Evolutionary conservation across 2,888 invertebrate species (phyloP).

Genomic region (Agonopterix arenella): DNA sequence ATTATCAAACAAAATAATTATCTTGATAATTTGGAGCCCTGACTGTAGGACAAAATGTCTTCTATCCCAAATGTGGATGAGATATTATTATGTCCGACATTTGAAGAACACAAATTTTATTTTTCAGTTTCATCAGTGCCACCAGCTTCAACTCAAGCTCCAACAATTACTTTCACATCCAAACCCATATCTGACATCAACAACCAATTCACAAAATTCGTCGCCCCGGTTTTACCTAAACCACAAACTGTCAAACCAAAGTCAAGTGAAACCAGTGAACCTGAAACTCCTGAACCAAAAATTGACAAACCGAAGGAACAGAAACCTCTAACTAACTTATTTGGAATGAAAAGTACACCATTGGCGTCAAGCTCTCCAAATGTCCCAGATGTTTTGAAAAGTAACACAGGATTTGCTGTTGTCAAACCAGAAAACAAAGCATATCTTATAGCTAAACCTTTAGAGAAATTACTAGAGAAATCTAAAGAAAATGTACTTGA

Average conservation of each 20-base stretch:
- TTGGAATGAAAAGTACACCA: constrained; percentile 35
- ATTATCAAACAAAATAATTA: too few species aligned
- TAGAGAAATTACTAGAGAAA: constrained; percentile 29
- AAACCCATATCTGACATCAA: constrained; percentile 47
- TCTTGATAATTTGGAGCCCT: too few species aligned
- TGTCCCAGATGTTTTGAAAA: constrained; percentile 40
- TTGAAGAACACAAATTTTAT: too few species aligned
- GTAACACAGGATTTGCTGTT: constrained; percentile 19
- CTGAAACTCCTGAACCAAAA: constrained; percentile 25
- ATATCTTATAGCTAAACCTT: constrained; percentile 14
- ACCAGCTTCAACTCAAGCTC: constrained; percentile 20
- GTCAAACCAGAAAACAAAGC: constrained; percentile 21
- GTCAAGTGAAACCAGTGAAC: constrained; percentile 58
- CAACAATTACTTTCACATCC: constrained; percentile 36
- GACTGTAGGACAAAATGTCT: too few species aligned
- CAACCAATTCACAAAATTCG: constrained; percentile 46
- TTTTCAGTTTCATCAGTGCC: constrained; percentile 19
- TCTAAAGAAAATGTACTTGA: constrained; percentile 44
- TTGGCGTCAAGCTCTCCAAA: constrained; percentile 25
- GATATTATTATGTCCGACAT: too few species aligned
- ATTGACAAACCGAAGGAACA: constrained; percentile 22
- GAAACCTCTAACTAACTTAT: constrained; percentile 44
- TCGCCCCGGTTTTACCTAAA: constrained; percentile 27
- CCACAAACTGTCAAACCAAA: constrained; percentile 20
- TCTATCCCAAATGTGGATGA: too few species aligned